Evolutionary conservation across 2,113 vertebrate species (phyloP).

Genomic region (Oceanites oceanicus): DNA sequence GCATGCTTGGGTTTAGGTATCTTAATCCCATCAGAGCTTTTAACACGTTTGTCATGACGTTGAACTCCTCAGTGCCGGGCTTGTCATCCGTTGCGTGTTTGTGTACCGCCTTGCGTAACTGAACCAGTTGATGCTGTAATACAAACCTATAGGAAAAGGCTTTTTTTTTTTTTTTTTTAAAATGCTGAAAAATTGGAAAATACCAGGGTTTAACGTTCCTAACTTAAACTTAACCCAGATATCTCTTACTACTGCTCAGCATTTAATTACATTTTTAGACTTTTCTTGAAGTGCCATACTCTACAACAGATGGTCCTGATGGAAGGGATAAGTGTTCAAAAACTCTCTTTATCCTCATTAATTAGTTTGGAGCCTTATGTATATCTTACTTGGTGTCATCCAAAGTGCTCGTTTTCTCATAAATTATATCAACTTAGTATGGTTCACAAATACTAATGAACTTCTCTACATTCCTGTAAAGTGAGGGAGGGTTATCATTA

Average conservation of each 20-base stretch:
- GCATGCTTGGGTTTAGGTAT: background rate
- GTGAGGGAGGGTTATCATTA: background rate
- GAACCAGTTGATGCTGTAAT: background rate
- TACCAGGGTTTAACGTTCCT: background rate
- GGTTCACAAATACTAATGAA: background rate
- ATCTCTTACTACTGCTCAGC: background rate
- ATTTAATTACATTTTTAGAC: background rate
- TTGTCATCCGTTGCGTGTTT: background rate
- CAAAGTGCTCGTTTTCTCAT: background rate
- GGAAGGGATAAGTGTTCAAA: background rate
- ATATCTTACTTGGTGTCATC: background rate
- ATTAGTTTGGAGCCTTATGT: background rate
- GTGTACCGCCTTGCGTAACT: background rate
- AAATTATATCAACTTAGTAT: background rate
- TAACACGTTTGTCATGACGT: background rate
- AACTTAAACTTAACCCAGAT: background rate
- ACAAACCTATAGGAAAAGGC: background rate
- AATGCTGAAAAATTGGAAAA: background rate
- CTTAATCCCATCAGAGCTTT: background rate
- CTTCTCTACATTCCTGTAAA: background rate
- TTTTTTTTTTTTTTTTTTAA: background rate
- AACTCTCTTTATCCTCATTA: background rate
- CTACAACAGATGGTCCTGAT: slow-evolving; percentile 1
- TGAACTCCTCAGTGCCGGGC: background rate
- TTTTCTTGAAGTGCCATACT: background rate